These are phyloP conservation scores for Porites cylindrica DNA, from an alignment of 92 coral and sea anemone species.

Conservation along the genomic window DNA sequence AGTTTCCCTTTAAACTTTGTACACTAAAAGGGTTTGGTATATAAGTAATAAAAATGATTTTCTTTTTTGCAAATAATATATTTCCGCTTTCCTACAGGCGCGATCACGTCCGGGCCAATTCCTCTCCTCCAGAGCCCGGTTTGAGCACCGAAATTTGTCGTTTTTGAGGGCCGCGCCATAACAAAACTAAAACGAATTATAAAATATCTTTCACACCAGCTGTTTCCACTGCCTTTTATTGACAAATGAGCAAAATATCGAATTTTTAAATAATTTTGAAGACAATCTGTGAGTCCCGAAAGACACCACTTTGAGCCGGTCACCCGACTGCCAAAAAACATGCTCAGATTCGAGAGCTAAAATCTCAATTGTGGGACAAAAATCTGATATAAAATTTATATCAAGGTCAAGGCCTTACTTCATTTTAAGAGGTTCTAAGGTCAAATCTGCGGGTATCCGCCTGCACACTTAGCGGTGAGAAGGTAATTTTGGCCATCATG, in stretches of 20 bases:
- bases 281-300: conserved; percentile 30
- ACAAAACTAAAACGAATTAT: no score
- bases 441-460: conserved; percentile 49
- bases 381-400: conserved; percentile 26
- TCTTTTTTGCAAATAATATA: no score
- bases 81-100: no score
- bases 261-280: conserved; percentile 14
- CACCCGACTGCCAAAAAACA: conserved; percentile 25
- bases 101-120: no score
- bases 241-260: conserved; percentile 9
- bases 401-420: conserved; percentile 11
- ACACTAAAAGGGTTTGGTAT: no score
- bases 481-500: conserved; percentile 24
- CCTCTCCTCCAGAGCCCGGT: not conserved
- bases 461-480: conserved; percentile 33
- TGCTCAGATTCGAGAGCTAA: conserved; percentile 24
- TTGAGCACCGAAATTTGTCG: not conserved
- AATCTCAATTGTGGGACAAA: conserved; percentile 33
- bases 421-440: conserved; percentile 29
- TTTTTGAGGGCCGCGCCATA: no score
- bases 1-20: no score
- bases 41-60: no score
- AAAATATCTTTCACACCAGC: not conserved
- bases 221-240: not conserved
- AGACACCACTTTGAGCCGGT: conserved; percentile 28